Conservation (phyloP, 1,140 invertebrate species). For the Diorhabda elongata region DNA sequence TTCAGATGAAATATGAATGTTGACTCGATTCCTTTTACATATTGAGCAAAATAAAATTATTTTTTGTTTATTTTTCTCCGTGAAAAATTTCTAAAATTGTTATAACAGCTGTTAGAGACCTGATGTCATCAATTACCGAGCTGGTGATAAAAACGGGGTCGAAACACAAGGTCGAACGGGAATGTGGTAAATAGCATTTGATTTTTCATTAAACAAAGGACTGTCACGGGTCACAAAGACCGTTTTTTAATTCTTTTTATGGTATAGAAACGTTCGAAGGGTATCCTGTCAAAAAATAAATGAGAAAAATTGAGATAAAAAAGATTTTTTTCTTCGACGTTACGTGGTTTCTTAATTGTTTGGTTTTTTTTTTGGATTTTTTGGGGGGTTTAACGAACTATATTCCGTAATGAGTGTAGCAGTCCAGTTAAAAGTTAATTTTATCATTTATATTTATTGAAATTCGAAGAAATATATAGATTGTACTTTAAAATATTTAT, state of each 20-base stretch:
- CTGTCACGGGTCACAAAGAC: slow-evolving; percentile 11
- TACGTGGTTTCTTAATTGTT: no score
- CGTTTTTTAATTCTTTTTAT: slow-evolving; percentile 12
- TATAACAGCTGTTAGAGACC: background rate
- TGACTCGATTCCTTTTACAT: no score
- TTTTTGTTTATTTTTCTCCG: no score
- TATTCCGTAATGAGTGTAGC: no score
- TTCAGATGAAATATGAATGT: no score
- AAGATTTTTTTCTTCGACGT: background rate
- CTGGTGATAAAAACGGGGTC: background rate
- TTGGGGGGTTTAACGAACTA: no score
- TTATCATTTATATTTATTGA: no score
- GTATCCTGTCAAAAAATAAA: slow-evolving; percentile 1
- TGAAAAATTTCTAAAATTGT: background rate
- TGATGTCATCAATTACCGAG: background rate
- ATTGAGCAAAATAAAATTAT: no score
- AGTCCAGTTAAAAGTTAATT: no score
- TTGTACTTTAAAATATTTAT: no score
- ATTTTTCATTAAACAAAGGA: slow-evolving; percentile 16
- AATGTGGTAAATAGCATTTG: slow-evolving; percentile 15
- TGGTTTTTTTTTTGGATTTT: no score
- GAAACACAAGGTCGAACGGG: slow-evolving; percentile 7
- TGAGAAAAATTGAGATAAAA: background rate
- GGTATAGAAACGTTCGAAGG: background rate
- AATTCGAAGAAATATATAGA: no score